These are phyloP conservation scores for Eutolmus rufibarbis DNA, from an alignment of 2,888 invertebrate genomes.

Conservation along the genomic window DNA sequence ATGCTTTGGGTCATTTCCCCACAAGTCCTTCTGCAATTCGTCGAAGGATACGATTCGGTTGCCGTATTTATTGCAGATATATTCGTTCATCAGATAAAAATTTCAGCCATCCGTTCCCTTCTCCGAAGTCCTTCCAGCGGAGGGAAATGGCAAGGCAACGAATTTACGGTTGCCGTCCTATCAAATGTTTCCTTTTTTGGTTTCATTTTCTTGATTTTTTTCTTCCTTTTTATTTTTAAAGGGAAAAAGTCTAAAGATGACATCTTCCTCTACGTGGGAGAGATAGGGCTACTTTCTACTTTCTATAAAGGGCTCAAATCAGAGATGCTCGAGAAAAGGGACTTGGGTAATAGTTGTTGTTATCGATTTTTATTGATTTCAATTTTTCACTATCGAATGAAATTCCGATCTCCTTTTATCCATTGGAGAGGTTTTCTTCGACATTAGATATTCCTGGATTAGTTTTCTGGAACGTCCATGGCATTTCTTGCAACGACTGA, in stretches of 20 bases:
- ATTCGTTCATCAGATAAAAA: neutral
- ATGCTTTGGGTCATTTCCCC: neutral
- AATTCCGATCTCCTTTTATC: neutral
- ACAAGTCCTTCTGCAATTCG: neutral
- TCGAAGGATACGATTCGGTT: neutral
- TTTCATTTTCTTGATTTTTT: neutral
- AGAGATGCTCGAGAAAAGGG: neutral
- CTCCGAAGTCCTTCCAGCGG: neutral
- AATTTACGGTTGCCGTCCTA: neutral
- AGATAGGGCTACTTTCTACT: neutral
- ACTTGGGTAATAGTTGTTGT: neutral
- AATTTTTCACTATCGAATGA: neutral
- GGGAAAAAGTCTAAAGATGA: neutral
- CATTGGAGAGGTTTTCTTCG: neutral
- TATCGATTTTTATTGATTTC: neutral
- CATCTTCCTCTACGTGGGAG: neutral
- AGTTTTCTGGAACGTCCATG: neutral
- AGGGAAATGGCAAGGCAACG: neutral
- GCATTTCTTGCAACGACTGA: neutral
- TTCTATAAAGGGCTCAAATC: neutral
- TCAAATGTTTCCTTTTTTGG: neutral
- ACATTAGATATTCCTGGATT: neutral
- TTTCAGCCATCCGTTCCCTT: neutral
- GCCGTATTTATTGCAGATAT: neutral
- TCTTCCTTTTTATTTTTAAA: neutral